phyloP scores from a whole-genome alignment of 1,140 invertebrate genomes.

The Penaeus vannamei region DNA sequence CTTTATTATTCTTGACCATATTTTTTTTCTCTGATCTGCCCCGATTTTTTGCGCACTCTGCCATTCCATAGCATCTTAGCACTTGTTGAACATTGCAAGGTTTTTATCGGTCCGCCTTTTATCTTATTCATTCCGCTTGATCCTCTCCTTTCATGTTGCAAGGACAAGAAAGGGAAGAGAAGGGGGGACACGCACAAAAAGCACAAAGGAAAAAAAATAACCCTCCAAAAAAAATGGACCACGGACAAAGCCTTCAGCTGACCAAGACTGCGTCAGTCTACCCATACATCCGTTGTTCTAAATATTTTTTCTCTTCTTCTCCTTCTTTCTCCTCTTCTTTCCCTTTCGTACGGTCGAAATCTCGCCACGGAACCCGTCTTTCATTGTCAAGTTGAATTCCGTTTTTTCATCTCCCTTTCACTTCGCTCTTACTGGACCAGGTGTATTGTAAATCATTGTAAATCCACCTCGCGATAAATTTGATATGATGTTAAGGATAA shows the following conservation, averaged over 20 bases:
- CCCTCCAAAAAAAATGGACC: background rate
- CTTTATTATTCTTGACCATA: conserved; percentile 45
- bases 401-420: background rate
- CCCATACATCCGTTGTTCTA: conserved; percentile 48
- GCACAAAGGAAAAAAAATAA: background rate
- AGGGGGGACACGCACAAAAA: conserved; percentile 5
- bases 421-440: too few species aligned
- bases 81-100: conserved; percentile 49
- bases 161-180: conserved; percentile 38
- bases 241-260: conserved; percentile 20
- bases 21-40: conserved; percentile 34
- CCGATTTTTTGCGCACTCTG: background rate
- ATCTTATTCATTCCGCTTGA: conserved; percentile 52
- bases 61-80: conserved; percentile 34
- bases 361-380: too few species aligned
- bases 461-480: too few species aligned
- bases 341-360: too few species aligned
- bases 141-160: conserved; percentile 58
- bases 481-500: too few species aligned
- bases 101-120: conserved; percentile 46
- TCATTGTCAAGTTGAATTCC: too few species aligned
- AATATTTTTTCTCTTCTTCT: conserved; percentile 13
- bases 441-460: too few species aligned
- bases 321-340: conserved; percentile 19
- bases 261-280: conserved; percentile 42